Percentiles rank a stretch among this genome's conserved stretches.
phyloP scores from a whole-genome alignment of 2,113 vertebrate species.

The Leptodactylus fuscus region DNA sequence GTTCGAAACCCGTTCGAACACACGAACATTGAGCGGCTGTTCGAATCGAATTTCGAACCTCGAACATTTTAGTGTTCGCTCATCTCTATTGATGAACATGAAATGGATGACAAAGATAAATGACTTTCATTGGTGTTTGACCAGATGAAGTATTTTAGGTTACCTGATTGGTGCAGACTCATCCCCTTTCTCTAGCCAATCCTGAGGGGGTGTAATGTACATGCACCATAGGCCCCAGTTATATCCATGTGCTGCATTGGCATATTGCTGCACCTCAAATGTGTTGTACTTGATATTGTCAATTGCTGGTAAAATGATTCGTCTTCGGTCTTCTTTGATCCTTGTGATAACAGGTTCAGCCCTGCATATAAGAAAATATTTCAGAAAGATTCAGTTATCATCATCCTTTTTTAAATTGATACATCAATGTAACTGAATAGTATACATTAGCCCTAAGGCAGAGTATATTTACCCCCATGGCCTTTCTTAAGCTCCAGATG shows the following conservation, averaged over 20 bases:
- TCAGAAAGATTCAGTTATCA: not conserved
- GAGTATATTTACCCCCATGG: too few relatives aligned
- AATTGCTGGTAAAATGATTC: constrained; percentile 93
- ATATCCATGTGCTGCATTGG: constrained; percentile 94
- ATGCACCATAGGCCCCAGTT: constrained; percentile 99
- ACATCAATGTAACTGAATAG: too few relatives aligned
- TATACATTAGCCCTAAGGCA: too few relatives aligned
- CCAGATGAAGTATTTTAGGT: too few relatives aligned
- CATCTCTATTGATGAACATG: not conserved
- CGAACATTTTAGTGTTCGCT: too few relatives aligned
- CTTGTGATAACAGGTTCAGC: constrained; percentile 88
- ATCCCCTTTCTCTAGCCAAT: constrained; percentile 95
- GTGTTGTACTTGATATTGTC: constrained; percentile 98
- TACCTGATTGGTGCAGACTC: constrained; percentile 97
- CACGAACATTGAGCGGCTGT: too few relatives aligned
- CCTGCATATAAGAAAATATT: constrained; percentile 72
- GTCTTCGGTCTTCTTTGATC: constrained; percentile 89
- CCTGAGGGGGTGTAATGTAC: constrained; percentile 96
- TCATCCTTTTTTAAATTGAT: not conserved
- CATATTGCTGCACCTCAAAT: constrained; percentile 96
- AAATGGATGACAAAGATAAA: not conserved
- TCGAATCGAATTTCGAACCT: too few relatives aligned
- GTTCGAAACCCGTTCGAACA: too few relatives aligned
- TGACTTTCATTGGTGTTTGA: not conserved
- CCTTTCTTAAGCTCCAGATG: too few relatives aligned